phyloP scores from a whole-genome alignment of 2,113 vertebrate genomes.

The Urocynchramus pylzowi region DNA sequence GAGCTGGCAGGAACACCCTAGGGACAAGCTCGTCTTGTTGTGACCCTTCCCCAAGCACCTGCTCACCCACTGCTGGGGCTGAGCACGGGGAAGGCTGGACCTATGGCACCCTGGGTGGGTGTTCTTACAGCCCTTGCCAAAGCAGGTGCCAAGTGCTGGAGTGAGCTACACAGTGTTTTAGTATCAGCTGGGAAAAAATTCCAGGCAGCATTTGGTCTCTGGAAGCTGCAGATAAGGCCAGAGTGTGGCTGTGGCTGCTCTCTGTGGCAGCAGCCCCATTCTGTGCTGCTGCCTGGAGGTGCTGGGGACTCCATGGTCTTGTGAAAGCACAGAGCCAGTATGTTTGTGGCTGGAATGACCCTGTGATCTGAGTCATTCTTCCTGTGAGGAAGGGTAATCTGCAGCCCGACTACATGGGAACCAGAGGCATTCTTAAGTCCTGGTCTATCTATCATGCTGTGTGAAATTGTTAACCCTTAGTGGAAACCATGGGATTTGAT shows the following conservation, averaged over 20 bases:
- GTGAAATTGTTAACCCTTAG: neutral
- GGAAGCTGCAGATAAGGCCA: neutral
- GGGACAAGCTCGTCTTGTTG: accelerated
- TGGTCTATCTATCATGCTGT: neutral
- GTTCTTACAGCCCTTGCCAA: neutral
- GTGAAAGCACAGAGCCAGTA: neutral
- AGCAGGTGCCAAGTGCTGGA: neutral
- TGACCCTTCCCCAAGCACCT: neutral
- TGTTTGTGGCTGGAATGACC: neutral
- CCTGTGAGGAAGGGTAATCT: neutral
- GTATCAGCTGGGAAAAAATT: neutral
- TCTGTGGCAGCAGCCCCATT: neutral
- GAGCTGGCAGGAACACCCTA: neutral
- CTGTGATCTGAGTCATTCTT: neutral
- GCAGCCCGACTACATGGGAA: neutral
- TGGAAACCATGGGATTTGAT: neutral
- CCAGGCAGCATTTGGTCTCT: neutral
- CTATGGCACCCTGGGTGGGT: neutral
- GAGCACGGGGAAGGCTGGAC: neutral
- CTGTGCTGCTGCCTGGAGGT: neutral
- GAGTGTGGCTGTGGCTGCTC: neutral
- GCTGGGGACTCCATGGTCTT: neutral
- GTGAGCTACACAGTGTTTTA: neutral
- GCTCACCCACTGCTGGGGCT: neutral
- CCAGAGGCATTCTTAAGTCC: neutral